phyloP scores from a whole-genome alignment of 2,113 vertebrate species.

The Lophochroa leadbeateri region DNA sequence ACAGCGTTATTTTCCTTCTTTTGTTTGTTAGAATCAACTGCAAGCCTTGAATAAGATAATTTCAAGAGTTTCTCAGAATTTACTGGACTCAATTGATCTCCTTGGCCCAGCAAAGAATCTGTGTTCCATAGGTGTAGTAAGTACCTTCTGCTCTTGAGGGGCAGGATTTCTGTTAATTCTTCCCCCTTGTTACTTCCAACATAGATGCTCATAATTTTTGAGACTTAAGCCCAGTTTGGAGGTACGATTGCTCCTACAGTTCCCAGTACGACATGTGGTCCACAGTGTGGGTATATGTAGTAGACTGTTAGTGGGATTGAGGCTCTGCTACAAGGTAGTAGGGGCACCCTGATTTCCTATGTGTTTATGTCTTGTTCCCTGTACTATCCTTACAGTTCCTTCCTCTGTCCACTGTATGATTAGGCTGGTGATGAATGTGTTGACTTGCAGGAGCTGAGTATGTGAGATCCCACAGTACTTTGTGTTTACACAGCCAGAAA shows the following conservation, averaged over 20 bases:
- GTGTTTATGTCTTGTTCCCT: background rate
- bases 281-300: accelerated
- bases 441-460: background rate
- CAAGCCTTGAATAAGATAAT: constrained; percentile 56
- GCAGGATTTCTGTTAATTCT: background rate
- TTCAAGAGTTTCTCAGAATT: constrained; percentile 57
- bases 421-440: background rate
- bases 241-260: background rate
- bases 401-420: background rate
- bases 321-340: background rate
- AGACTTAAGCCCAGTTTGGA: background rate
- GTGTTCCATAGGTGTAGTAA: constrained; percentile 26
- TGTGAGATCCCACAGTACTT: background rate
- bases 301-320: background rate
- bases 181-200: background rate
- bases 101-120: constrained; percentile 55
- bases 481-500: background rate
- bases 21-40: constrained; percentile 28
- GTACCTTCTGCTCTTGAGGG: background rate
- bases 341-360: background rate
- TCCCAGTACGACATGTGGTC: background rate
- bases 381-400: background rate
- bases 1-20: background rate
- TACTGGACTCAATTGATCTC: constrained; percentile 50
- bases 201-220: accelerated